A percentile compares a stretch with the other conserved stretches of the same genome.
phyloP scores from a whole-genome alignment of 1,140 invertebrate genomes.

The Bombus confusus region DNA sequence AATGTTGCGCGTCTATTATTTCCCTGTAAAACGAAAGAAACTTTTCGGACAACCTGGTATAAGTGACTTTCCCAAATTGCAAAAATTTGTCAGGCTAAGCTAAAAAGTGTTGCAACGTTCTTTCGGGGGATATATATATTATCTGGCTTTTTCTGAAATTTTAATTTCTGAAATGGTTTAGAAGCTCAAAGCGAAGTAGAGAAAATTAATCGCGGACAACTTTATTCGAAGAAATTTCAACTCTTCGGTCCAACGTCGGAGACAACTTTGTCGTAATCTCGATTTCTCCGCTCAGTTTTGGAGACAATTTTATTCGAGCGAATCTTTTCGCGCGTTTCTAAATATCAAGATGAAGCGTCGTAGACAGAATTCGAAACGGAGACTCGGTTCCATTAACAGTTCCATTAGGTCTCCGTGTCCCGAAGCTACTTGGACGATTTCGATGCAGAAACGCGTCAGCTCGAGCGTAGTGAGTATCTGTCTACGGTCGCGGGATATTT shows the following conservation, averaged over 20 bases:
- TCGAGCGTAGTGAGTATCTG: not conserved
- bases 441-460: conserved; percentile 3
- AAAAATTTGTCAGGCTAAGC: no score
- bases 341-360: not conserved
- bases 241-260: no score
- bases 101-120: no score
- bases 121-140: not conserved
- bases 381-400: not conserved
- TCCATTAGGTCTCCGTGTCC: conserved; percentile 22
- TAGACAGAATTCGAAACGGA: not conserved
- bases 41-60: no score
- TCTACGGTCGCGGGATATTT: conserved; percentile 22
- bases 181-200: not conserved
- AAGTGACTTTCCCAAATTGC: no score
- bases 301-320: not conserved
- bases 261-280: no score
- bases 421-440: conserved; percentile 13
- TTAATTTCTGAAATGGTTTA: not conserved
- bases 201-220: no score
- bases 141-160: not conserved
- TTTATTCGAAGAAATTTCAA: no score
- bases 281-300: not conserved
- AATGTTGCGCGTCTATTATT: no score
- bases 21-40: no score
- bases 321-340: not conserved